Conservation (phyloP, 2,113 vertebrate genomes). For the Larimichthys crocea region DNA sequence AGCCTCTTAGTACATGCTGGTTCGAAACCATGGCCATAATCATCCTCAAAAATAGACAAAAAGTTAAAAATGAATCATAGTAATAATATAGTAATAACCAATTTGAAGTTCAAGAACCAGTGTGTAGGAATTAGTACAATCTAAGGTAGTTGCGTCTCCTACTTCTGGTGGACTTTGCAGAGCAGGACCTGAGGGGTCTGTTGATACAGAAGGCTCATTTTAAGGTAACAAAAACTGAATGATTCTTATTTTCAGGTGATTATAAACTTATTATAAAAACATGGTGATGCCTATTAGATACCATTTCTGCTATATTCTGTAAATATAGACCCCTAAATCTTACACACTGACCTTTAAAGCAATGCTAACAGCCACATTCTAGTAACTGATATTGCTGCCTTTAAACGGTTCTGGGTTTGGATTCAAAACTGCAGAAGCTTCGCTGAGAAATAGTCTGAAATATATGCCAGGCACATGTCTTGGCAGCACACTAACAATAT, state of each 20-base stretch:
- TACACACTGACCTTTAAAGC: background rate
- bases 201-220: too few relatives aligned
- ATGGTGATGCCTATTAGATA: too few relatives aligned
- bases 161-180: too few relatives aligned
- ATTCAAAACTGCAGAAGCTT: background rate
- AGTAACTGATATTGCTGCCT: background rate
- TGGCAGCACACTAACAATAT: constrained; percentile 15
- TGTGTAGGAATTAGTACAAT: too few relatives aligned
- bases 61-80: background rate
- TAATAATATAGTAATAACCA: background rate
- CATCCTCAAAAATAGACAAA: background rate
- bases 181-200: too few relatives aligned
- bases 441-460: constrained; percentile 1
- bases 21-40: background rate
- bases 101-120: background rate
- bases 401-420: background rate
- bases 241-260: too few relatives aligned
- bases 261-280: too few relatives aligned
- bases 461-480: constrained; percentile 3
- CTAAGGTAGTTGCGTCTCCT: too few relatives aligned
- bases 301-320: too few relatives aligned
- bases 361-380: background rate
- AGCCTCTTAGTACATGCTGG: background rate
- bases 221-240: too few relatives aligned
- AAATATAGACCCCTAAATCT: too few relatives aligned